Base-by-base conservation (phyloP, 2,888 invertebrate genomes). In the Pinctada fucata region DNA sequence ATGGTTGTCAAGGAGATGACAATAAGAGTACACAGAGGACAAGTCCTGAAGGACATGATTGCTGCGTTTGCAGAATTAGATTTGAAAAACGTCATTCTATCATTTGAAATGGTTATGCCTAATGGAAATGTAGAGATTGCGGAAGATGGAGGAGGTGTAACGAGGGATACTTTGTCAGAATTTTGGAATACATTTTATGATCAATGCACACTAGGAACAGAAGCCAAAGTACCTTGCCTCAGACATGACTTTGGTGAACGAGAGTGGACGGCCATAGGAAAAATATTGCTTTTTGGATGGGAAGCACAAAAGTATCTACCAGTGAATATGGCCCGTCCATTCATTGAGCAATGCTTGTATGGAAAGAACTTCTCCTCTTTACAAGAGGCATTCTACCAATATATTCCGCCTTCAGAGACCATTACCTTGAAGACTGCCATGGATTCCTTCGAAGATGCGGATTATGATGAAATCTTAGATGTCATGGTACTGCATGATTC, bases 91-190 rank as follows among this genome's bases (percentile, higher is more conserved):
- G 72, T 78, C 49, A 70, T 64, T n/a, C 67, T 81, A 13, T 67
- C 63, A 2, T 68, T 47, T 47, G 68, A 68, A 68, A 76, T 75
- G 75, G 70, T 81, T n/a, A 71, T 81, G 74, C 81, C 81, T 2
- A 70, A 81, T 69, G 81, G 81, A 64, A 45, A 64, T 49, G 3
- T 74, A 51, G 78, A 81, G 65, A 52, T 63, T 4, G 81, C 78
- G 50, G 78, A 78, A 51, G 81, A 81, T 67, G 66, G 68, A 10
- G 81, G 81, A 67, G 81, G 81, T 6, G 78, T 81, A n/a, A 75
- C 78, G 13, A 75, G 78, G 13, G 81, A 81, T 45, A 51, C 68
- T 13, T 63, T 82, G 31, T 58, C 78, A 4, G 81, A 81, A 4
- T 79, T 81, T 79, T 81, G 81, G 79, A 63, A 16, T 3, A 69